Percentiles rank a stretch among this genome's conserved stretches.
Evolutionary conservation across 2,113 vertebrate species (phyloP).

Genomic region (Pagrus major): DNA sequence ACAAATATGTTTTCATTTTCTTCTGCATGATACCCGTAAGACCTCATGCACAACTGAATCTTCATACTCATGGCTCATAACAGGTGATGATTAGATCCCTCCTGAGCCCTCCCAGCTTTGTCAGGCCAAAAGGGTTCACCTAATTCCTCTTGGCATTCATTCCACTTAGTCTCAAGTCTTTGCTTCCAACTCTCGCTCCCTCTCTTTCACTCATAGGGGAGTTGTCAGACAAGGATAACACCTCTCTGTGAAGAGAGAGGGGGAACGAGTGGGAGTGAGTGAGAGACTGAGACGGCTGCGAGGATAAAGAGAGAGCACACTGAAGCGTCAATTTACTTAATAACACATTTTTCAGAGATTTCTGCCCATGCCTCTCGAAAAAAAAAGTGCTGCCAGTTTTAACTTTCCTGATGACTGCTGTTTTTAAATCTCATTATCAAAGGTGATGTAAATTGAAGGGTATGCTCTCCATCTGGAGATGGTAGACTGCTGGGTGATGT

Average conservation of each 20-base stretch:
- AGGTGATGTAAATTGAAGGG: slow-evolving; percentile 26
- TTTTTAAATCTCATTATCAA: slow-evolving; percentile 51
- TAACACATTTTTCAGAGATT: slow-evolving; percentile 41
- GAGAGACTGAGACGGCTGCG: slow-evolving; percentile 36
- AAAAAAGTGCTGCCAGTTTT: slow-evolving; percentile 24
- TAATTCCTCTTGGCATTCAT: slow-evolving; percentile 71
- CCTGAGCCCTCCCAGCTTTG: slow-evolving; percentile 42
- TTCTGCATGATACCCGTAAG: not conserved
- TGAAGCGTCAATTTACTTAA: slow-evolving; percentile 46
- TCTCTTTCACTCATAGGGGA: slow-evolving; percentile 63
- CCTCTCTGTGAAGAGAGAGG: slow-evolving; percentile 53
- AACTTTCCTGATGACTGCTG: slow-evolving; percentile 12
- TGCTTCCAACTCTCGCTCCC: slow-evolving; percentile 40
- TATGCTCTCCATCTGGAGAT: slow-evolving; percentile 12
- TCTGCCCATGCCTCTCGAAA: slow-evolving; percentile 20
- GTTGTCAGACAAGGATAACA: slow-evolving; percentile 74
- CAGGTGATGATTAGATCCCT: slow-evolving; percentile 58
- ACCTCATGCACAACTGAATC: not conserved
- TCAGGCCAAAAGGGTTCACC: slow-evolving; percentile 49
- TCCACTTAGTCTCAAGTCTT: slow-evolving; percentile 54
- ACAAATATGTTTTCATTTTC: not conserved
- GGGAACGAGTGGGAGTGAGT: slow-evolving; percentile 45
- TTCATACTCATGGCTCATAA: slow-evolving; percentile 23
- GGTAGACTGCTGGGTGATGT: not conserved
- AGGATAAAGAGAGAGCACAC: slow-evolving; percentile 43